Base-by-base conservation (phyloP, 2,797 vertebrate genomes). In the Liparis tanakae region DNA sequence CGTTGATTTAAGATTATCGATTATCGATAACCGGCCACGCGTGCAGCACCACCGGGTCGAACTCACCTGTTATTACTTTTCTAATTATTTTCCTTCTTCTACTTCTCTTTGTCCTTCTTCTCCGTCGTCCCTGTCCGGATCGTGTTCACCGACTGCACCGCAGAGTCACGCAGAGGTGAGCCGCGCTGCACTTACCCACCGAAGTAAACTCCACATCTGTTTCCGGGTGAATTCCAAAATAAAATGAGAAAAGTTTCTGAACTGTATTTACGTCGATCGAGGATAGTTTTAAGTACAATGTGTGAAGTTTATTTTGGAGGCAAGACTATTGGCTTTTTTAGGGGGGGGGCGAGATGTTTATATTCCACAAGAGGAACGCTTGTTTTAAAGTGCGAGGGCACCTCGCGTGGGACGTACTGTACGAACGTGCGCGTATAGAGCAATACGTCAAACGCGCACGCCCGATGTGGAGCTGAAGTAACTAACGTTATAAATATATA, bases 211-310 rank as follows among this genome's bases (percentile, higher is more conserved):
- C 0, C 10, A 7, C 0, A 58, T 6, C 55, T 25, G 9, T 5
- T 79, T 90, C 88, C 87, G 79, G 44, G 8, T 5, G 1, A 0
- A 1, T 69, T 88, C 84, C 83, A 87, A 77, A 86, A 61, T 86
- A 86, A 76, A 55, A 34, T 0, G 12, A 6, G 1, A 2, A 20
- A 54, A 18, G n/a, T 33, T 54, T 36, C 30, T 12, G 15, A 37
- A 22, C 6, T 17, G 13, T 17, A 15, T 44, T 44, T 17, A 5
- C 15, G 43, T 14, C 39, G 3, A 12, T 41, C 10, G 10, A 12
- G 12, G 39, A 41, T 41, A 41, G 39, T 41, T 12, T 1, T 12
- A 14, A 41, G 10, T 10, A 13, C 3, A 41, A 41, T 13, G 12
- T 41, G 1, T 41, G 3, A 4, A 3, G 81, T 79, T 85, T 85